Percentiles rank a stretch among this genome's conserved stretches.
phyloP scores from a whole-genome alignment of 1,140 invertebrate genomes.

The Brachionus plicatilis region DNA sequence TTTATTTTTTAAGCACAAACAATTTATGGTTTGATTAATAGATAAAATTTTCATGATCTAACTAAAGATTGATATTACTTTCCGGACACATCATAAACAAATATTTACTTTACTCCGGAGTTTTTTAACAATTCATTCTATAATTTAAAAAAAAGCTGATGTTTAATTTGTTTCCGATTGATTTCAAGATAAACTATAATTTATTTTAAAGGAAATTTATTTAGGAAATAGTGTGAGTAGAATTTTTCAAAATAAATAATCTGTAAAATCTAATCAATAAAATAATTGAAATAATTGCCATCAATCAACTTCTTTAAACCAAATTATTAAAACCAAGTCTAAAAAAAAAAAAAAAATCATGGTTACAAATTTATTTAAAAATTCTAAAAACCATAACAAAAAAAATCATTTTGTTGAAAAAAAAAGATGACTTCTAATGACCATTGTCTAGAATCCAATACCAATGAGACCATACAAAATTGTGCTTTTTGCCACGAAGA shows the following conservation, averaged over 20 bases:
- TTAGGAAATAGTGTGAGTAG: neutral
- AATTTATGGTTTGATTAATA: too few species aligned
- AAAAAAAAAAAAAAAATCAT: neutral
- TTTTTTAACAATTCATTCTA: too few species aligned
- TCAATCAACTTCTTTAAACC: too few species aligned
- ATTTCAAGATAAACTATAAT: neutral
- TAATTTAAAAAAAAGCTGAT: neutral
- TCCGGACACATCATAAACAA: too few species aligned
- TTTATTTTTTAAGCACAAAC: too few species aligned
- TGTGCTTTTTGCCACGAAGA: neutral
- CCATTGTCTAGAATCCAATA: neutral
- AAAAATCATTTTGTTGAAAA: neutral
- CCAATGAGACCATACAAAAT: neutral
- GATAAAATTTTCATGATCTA: too few species aligned
- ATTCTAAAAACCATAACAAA: neutral
- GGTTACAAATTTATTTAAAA: neutral
- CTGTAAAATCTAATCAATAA: too few species aligned
- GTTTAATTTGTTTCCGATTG: neutral
- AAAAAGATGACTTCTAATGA: neutral
- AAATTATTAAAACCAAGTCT: neutral
- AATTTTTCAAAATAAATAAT: too few species aligned
- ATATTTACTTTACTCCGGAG: too few species aligned
- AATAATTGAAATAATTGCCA: too few species aligned
- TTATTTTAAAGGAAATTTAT: neutral
- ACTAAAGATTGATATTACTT: too few species aligned